Conservation (phyloP, 2,797 vertebrate genomes). For the Prunella strophiata region DNA sequence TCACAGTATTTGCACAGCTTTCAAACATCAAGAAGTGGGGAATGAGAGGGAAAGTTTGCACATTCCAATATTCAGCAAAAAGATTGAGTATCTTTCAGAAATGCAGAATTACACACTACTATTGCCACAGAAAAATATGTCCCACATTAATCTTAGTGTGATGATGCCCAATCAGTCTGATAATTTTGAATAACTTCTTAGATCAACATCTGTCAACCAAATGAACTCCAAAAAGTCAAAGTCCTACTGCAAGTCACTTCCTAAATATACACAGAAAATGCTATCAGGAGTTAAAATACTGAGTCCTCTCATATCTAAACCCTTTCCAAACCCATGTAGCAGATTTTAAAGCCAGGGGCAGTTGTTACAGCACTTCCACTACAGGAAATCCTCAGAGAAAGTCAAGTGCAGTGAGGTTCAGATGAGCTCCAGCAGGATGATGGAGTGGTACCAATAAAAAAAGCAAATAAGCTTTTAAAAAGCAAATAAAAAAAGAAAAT, state of each 20-base stretch:
- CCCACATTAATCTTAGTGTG: not conserved
- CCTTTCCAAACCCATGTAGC: not conserved
- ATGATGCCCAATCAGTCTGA: not conserved
- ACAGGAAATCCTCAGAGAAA: not conserved
- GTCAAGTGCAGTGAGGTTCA: not conserved
- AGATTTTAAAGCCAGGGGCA: not conserved
- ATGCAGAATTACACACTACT: not conserved
- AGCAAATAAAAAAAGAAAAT: not conserved
- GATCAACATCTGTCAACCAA: not conserved
- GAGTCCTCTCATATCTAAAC: not conserved
- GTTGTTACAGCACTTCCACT: not conserved
- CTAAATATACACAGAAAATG: accelerated
- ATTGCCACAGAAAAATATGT: not conserved
- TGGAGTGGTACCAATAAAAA: not conserved
- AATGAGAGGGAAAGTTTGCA: not conserved
- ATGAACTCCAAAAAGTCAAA: not conserved
- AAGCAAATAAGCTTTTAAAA: too few relatives aligned
- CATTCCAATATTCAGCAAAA: not conserved
- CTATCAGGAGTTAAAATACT: not conserved
- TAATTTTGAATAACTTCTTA: not conserved
- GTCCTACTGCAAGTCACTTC: not conserved
- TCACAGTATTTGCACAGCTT: not conserved
- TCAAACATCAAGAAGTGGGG: not conserved
- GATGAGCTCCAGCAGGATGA: not conserved
- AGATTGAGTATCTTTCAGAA: not conserved